Conservation (phyloP, 2,888 invertebrate genomes). For the Tridacna crocea region DNA sequence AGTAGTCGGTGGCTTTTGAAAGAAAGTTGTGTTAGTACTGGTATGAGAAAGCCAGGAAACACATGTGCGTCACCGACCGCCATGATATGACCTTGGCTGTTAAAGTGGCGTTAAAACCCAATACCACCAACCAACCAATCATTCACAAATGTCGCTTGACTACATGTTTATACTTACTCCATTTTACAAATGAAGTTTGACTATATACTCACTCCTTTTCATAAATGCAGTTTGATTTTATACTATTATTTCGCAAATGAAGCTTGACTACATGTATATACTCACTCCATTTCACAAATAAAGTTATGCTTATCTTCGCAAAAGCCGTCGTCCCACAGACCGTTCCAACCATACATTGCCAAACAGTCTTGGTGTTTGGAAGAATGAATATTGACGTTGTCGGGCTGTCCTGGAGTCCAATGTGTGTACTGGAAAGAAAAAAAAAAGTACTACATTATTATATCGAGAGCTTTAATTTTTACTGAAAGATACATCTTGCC, state of each 20-base stretch:
- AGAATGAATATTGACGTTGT: slow-evolving; percentile 27
- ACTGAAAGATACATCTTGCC: too few relatives aligned
- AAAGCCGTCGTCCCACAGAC: slow-evolving; percentile 50
- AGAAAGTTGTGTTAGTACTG: too few relatives aligned
- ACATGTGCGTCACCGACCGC: too few relatives aligned
- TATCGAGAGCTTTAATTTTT: too few relatives aligned
- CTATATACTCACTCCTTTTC: neutral
- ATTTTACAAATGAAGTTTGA: neutral
- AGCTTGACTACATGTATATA: neutral
- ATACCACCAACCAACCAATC: too few relatives aligned
- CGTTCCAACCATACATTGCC: slow-evolving; percentile 36
- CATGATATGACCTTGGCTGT: too few relatives aligned
- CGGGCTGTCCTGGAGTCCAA: slow-evolving; percentile 40
- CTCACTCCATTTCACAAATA: slow-evolving; percentile 54
- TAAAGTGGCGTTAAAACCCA: too few relatives aligned
- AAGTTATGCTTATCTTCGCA: slow-evolving; percentile 49
- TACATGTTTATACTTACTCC: neutral
- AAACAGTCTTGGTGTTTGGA: slow-evolving; percentile 47
- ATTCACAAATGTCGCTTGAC: too few relatives aligned
- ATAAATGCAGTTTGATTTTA: neutral
- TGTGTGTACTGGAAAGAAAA: slow-evolving; percentile 34
- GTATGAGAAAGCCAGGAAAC: too few relatives aligned
- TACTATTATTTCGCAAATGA: neutral
- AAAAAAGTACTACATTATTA: neutral
- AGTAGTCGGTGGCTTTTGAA: too few relatives aligned